Base-by-base conservation (phyloP, 2,888 invertebrate species). In the Ceramica pisi region DNA sequence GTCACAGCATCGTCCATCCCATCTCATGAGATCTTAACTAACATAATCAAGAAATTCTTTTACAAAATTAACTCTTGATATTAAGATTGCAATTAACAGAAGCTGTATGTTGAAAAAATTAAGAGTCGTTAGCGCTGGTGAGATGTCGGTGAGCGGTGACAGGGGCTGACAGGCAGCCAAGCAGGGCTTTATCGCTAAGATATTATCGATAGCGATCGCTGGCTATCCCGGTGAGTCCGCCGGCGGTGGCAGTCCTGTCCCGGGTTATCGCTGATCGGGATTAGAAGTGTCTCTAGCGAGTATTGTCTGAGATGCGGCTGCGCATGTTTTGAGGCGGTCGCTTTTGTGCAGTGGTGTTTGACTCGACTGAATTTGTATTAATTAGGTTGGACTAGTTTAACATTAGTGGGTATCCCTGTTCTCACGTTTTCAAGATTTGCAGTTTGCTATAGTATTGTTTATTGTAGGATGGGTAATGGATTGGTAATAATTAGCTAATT, bases 31-130 rank as follows among this genome's bases (percentile, higher is more conserved):
- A 66, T 66, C 57, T 66, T 75, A 50, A 67, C 57, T 65, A 67
- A 77, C 50, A 62, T 63, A 66, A 78, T 66, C 59, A 69, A 81
- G 65, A 65, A 63, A 63, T 51, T 78, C 44, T 68, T 77, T 73
- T 55, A 71, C 35, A 48, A 80, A 82, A 78, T 69, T 67, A 78
- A 67, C 59, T 10, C 41, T 67, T 38, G 59, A 60, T 80, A 73
- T 73, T 78, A 78, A 82, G 73, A 75, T 75, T 75, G 85, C 74
- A 84, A 80, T 83, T 84, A 84, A 85, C 85, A 70, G 72, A 63
- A 72, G 61, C 44, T 63, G 63, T 56, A 73, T 68, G 77, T 64
- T 61, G 61, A 78, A 72, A 80, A 83, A 75, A 76, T 16, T 65
- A 76, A 73, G 71, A 77, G 71, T 83, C 65, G 84, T 76, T 78